Evolutionary conservation across 2,113 vertebrate species (phyloP), one percentile per base, ranked within the genome.

Genomic region (Coregonus clupeaformis): DNA sequence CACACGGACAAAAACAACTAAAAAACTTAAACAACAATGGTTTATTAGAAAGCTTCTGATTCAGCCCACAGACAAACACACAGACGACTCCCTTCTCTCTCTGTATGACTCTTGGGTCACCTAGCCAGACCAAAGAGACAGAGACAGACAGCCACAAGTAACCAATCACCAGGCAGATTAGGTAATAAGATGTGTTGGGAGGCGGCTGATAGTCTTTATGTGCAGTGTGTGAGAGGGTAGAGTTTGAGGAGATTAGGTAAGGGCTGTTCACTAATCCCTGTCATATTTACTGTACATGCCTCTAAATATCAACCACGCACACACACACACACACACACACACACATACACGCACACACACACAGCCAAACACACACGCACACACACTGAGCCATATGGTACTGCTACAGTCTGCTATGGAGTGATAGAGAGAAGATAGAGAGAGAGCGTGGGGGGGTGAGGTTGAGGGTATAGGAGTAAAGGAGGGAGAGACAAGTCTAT

Each of bases 281-380:
- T 86, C 66, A 77, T 86, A 83, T 91, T 90, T 92, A 85, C 76
- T 79, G 86, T 81, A 84, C 72, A 80, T 75, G 74, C 73, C 78
- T 77, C 57, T 83, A 88, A 42, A 3, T 42, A 42, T 1, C 36
- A 42, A 42, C 36, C 36, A 42, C 9, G 0, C 36, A 42, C 2
- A 89, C 89, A 86, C 88, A 71, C 75, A 74, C 77, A 65, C 57
- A 70, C 65, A 24, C 32, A 73, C 65, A 22, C 24, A 84, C 52
- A 68, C 77, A 42, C 72, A 57, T 72, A 77, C 77, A 86, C 79
- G 81, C 73, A 80, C 12, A 29, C 63, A 25, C 13, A 1, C 62
- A 25, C 9, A 74, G 32, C 78, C 36, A 36, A 6, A 36, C 36
- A 36, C 7, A 32, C 32, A 27, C 2, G 27, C 32, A 36, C 32